Percentiles rank a stretch among this genome's conserved stretches.
phyloP scores from a whole-genome alignment of 2,113 vertebrate genomes.

The Corythoichthys haematopterus region DNA sequence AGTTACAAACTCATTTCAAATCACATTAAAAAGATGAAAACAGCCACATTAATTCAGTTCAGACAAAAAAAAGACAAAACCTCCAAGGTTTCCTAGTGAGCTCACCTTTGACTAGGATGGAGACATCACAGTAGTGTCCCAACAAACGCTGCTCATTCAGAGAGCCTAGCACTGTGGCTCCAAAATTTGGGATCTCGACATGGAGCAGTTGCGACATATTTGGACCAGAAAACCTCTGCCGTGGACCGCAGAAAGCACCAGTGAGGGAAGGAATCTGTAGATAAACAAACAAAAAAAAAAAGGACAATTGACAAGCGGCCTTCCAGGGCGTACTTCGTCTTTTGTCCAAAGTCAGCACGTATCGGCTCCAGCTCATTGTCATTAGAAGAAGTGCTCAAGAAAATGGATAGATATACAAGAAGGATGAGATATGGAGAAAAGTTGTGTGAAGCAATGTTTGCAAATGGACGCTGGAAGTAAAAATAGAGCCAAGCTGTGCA shows the following conservation, averaged over 20 bases:
- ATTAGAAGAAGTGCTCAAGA: constrained; percentile 6
- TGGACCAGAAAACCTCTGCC: constrained; percentile 66
- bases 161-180: constrained; percentile 93
- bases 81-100: not conserved
- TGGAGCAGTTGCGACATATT: constrained; percentile 97
- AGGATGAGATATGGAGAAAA: constrained; percentile 38
- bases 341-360: not conserved
- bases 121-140: constrained; percentile 97
- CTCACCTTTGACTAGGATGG: constrained; percentile 91
- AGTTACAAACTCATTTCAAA: too few relatives aligned
- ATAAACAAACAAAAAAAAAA: constrained; percentile 20
- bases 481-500: constrained; percentile 28
- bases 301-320: not conserved
- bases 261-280: constrained; percentile 78
- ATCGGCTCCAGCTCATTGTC: not conserved
- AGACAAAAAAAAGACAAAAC: too few relatives aligned
- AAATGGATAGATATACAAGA: constrained; percentile 29
- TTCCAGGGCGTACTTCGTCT: not conserved
- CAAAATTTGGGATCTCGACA: constrained; percentile 98
- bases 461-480: not conserved
- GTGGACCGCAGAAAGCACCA: constrained; percentile 70
- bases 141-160: constrained; percentile 93
- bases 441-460: constrained; percentile 51
- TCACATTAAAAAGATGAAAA: too few relatives aligned
- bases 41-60: too few relatives aligned